Percentiles rank a stretch among this genome's conserved stretches.
These are phyloP conservation scores for Xenotilapia caudafasciata DNA, from an alignment of 2,113 vertebrate genomes.

Conservation along the genomic window DNA sequence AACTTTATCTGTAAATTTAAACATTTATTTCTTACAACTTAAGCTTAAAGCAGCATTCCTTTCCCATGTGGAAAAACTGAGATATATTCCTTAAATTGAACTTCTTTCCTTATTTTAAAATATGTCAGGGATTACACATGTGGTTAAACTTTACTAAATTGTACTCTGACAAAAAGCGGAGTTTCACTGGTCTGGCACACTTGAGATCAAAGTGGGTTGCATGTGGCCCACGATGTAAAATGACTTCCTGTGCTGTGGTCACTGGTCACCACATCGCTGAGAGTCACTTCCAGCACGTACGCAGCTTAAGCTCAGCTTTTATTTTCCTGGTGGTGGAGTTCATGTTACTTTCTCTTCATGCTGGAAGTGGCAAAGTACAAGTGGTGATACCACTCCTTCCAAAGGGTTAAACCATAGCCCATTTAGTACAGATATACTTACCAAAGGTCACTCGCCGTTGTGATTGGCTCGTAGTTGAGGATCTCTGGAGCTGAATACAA, in stretches of 20 bases:
- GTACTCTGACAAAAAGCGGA: neutral
- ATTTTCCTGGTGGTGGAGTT: neutral
- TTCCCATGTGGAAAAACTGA: neutral
- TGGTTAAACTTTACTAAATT: neutral
- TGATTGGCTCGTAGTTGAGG: slow-evolving; percentile 95
- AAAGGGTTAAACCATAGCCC: neutral
- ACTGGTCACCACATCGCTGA: neutral
- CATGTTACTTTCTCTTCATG: neutral
- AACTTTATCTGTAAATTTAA: neutral
- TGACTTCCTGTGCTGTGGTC: neutral
- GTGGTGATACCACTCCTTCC: neutral
- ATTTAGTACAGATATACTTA: slow-evolving; percentile 58
- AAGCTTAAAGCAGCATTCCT: neutral
- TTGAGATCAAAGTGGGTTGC: neutral
- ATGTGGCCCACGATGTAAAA: neutral
- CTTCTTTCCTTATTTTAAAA: neutral
- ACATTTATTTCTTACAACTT: neutral
- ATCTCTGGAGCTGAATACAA: slow-evolving; percentile 87
- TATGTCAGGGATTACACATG: neutral
- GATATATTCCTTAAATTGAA: neutral
- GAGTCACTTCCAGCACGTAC: neutral
- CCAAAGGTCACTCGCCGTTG: slow-evolving; percentile 96
- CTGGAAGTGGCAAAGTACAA: neutral
- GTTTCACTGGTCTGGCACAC: neutral
- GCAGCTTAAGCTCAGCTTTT: neutral